Conservation (phyloP, 2,113 vertebrate species). For the Grammomys dolichurus region DNA sequence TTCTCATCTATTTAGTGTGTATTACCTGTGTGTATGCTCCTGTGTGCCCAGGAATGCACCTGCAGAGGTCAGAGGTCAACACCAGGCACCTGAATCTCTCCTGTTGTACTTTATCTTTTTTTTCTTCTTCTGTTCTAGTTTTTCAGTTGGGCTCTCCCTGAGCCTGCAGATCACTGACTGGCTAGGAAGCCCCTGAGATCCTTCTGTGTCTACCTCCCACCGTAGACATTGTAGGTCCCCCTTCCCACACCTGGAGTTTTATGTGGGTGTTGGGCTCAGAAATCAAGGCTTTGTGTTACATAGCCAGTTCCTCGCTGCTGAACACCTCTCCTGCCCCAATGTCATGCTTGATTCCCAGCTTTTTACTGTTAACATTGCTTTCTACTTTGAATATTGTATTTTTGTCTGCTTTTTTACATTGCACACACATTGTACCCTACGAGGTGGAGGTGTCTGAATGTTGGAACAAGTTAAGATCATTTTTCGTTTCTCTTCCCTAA, state of each 20-base stretch:
- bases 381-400: conserved; percentile 43
- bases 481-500: conserved; percentile 54
- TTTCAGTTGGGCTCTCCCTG: neutral
- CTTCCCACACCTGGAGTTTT: neutral
- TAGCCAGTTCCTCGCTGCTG: neutral
- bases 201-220: neutral
- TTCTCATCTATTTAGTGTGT: neutral
- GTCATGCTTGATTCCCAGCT: conserved; percentile 15
- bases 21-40: too few relatives aligned
- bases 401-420: neutral
- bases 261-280: neutral
- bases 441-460: neutral
- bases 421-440: neutral
- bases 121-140: neutral
- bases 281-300: neutral
- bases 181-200: neutral
- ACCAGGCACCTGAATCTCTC: too few relatives aligned
- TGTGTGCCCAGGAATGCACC: neutral
- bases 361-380: conserved; percentile 28
- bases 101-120: neutral
- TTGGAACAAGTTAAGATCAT: neutral
- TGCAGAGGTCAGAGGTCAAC: neutral
- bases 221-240: neutral
- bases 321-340: neutral
- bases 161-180: neutral